Evolutionary conservation across 2,888 invertebrate genomes (phyloP), one percentile per base, ranked within the genome.

Genomic region (Pogonocherus hispidulus): DNA sequence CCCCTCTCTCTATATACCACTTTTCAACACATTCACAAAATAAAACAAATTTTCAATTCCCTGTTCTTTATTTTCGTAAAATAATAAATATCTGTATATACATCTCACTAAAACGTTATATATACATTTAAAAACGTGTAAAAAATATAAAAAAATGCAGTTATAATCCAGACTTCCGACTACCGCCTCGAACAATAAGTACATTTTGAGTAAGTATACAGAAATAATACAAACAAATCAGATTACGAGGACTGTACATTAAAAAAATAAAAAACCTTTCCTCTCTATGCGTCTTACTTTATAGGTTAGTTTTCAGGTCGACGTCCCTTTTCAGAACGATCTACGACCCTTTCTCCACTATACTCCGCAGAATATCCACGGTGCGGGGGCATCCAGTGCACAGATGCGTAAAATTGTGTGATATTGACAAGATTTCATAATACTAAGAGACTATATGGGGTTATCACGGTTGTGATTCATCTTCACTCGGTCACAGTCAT

Each of bases 151-250:
- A 63, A 69, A 71, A 76, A 76, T 74, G 74, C 72, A 73, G 59
- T 73, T 71, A 74, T 57, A 68, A 71, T 72, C 69, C 69, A 70
- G 67, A 72, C 72, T 23, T 67, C 5, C 46, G 57, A 47, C 52
- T 67, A 65, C n/a, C 70, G 71, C 67, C 72, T 70, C 65, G 68
- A 75, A 75, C 66, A 49, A 71, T 73, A 75, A 73, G 71, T 73
- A 73, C 73, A 75, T 71, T 75, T 66, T 32, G 52, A 65, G 27
- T 35, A 59, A 55, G 41, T 63, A 52, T 47, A 63, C 32, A 67
- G 59, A 67, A 65, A 55, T 55, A 59, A 66, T 55, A 62, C 67
- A 65, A 44, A 41, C 47, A 54, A 67, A 65, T 65, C 9, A 49
- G 35, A 49, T 65, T 63, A 63, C 62, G 59, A 41, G 57, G 54